Evolutionary conservation across 2,888 invertebrate species (phyloP).

Genomic region (Dynastes hyllus): DNA sequence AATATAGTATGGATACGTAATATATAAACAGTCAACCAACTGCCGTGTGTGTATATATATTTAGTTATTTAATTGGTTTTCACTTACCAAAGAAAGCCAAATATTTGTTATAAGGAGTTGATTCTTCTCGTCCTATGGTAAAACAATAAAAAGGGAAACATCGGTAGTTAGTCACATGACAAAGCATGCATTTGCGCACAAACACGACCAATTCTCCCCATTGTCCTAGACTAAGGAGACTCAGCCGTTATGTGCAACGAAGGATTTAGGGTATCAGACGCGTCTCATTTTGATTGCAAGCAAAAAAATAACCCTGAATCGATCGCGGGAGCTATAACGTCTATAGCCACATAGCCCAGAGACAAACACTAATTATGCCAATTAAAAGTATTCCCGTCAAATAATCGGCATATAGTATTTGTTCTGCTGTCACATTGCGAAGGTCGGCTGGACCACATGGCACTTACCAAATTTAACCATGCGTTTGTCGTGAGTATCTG

Average conservation of each 20-base stretch:
- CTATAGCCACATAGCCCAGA: constrained; percentile 70
- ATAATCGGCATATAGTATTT: constrained; percentile 62
- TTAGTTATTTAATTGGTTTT: constrained; percentile 72
- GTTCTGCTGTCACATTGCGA: constrained; percentile 69
- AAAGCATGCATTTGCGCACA: constrained; percentile 68
- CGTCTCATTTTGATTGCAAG: not conserved
- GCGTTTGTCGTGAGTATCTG: constrained; percentile 98
- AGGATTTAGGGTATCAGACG: constrained; percentile 44
- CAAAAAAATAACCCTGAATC: constrained; percentile 40
- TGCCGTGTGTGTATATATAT: constrained; percentile 71
- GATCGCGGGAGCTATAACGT: constrained; percentile 65
- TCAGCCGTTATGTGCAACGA: constrained; percentile 57
- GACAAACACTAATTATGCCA: constrained; percentile 65
- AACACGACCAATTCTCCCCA: constrained; percentile 35
- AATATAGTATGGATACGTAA: constrained; percentile 49
- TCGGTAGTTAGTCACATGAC: constrained; percentile 73
- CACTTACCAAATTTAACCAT: constrained; percentile 98
- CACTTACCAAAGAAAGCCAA: constrained; percentile 96
- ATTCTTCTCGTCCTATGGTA: constrained; percentile 94
- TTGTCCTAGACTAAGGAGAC: constrained; percentile 52
- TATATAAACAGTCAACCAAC: constrained; percentile 65
- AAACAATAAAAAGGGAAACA: constrained; percentile 83
- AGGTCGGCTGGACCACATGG: constrained; percentile 70
- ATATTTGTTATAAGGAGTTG: constrained; percentile 96
- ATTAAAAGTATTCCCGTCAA: constrained; percentile 28